Evolutionary conservation across 2,888 invertebrate species (phyloP), one percentile per base, ranked within the genome.

Genomic region (Nomada fabriciana): DNA sequence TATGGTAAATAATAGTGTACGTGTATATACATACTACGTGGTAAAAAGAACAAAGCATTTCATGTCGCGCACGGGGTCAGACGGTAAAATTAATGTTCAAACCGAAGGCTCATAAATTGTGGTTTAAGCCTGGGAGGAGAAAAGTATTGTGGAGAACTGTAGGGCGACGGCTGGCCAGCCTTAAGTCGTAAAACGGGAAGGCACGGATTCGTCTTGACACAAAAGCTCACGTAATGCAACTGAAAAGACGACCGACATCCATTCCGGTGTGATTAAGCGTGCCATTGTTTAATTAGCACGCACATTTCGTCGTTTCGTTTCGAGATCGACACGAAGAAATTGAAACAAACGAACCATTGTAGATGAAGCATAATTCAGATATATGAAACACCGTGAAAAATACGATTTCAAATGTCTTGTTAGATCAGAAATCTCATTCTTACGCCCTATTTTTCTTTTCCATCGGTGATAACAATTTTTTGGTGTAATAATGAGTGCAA

Each of bases 91-190:
- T 84, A 80, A 85, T 85, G 80, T 84, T 81, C 71, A 69, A 84
- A 80, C 85, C 83, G 70, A 83, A 76, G 76, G 73, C 59, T 76
- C 86, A 74, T 86, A 85, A 85, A 86, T 86, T 85, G 80, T 50
- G 76, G 86, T 83, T 80, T 74, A 85, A 86, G 76, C 59, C 72
- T 73, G 63, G 23, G 78, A 69, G 60, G 72, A 75, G 82, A 61
- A 70, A 79, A 84, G 76, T 74, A 72, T 81, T 72, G 74, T 70
- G 76, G 64, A 52, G 82, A 69, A 64, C 63, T 76, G 80, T 79
- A 65, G 72, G 74, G 61, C 78, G 79, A 71, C 79, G 71, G 7
- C 23, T 61, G 70, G 69, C 78, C 77, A 65, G 72, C 64, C 80
- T 78, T 70, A 29, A 77, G 73, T 77, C 82, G 76, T 76, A 77